These are phyloP conservation scores for Pyralis farinalis DNA, from an alignment of 2,888 invertebrate genomes.

Conservation along the genomic window DNA sequence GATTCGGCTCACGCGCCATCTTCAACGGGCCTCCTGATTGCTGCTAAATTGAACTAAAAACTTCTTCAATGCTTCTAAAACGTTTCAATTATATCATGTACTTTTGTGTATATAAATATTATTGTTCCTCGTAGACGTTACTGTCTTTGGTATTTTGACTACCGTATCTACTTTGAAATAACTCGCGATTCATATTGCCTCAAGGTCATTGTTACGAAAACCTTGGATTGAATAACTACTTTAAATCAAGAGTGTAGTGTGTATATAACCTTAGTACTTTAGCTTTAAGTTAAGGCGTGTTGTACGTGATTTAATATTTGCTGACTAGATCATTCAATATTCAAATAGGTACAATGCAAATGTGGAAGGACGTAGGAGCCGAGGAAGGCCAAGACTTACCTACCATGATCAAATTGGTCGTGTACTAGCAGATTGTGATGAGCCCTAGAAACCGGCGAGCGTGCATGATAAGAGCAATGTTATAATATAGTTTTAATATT, in stretches of 20 bases:
- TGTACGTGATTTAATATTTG: too few species aligned
- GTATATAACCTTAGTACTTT: too few species aligned
- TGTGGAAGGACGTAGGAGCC: too few species aligned
- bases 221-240: conserved; percentile 22
- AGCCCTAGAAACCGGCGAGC: too few species aligned
- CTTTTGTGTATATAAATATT: conserved; percentile 37
- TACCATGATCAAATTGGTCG: too few species aligned
- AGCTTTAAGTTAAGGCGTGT: too few species aligned
- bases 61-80: conserved; percentile 76
- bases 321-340: too few species aligned
- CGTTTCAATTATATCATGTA: conserved; percentile 69
- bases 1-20: conserved; percentile 75
- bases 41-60: conserved; percentile 81
- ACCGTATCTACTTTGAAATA: conserved; percentile 25
- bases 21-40: conserved; percentile 80
- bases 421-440: too few species aligned
- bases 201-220: conserved; percentile 34
- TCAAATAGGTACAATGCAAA: too few species aligned
- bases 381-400: too few species aligned
- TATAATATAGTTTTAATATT: too few species aligned
- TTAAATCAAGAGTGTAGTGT: conserved; percentile 41
- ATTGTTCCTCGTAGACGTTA: conserved; percentile 21
- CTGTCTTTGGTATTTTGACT: conserved; percentile 21
- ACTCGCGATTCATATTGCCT: conserved; percentile 25
- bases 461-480: too few species aligned